A percentile compares a stretch with the other conserved stretches of the same genome.
Evolutionary conservation across 2,888 invertebrate species (phyloP).

Genomic region (Mythimna impura): DNA sequence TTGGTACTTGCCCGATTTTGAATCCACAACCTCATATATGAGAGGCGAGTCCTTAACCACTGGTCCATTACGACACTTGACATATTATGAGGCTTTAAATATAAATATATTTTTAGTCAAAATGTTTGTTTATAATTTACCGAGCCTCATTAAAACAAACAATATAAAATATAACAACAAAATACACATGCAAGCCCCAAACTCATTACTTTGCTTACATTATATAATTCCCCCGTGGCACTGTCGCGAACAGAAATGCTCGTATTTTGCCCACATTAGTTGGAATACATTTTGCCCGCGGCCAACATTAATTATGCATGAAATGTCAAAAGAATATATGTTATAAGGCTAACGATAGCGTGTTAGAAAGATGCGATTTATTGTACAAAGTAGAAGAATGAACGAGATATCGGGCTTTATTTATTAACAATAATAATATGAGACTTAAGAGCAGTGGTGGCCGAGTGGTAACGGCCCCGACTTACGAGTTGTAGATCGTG

Average conservation of each 20-base stretch:
- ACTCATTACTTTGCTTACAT: constrained; percentile 8
- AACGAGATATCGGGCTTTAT: neutral
- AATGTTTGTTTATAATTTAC: constrained; percentile 1
- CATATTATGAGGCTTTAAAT: too few species aligned
- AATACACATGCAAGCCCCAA: constrained; percentile 13
- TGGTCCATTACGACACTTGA: too few species aligned
- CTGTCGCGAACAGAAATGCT: constrained; percentile 17
- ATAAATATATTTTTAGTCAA: too few species aligned
- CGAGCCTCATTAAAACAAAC: constrained; percentile 7
- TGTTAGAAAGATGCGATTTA: neutral
- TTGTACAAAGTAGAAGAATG: neutral
- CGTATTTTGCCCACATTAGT: constrained; percentile 8
- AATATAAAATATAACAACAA: neutral
- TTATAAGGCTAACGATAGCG: neutral
- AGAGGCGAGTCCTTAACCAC: too few species aligned
- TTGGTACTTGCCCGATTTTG: too few species aligned
- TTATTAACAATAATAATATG: too few species aligned
- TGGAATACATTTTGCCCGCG: neutral
- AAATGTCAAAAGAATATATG: constrained; percentile 17
- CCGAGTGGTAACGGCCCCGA: too few species aligned
- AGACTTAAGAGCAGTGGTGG: too few species aligned
- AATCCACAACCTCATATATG: too few species aligned
- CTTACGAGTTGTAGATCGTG: too few species aligned
- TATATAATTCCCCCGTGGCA: neutral
- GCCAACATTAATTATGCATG: neutral